phyloP scores from a whole-genome alignment of 2,888 invertebrate species.

The Trachelus tabidus region DNA sequence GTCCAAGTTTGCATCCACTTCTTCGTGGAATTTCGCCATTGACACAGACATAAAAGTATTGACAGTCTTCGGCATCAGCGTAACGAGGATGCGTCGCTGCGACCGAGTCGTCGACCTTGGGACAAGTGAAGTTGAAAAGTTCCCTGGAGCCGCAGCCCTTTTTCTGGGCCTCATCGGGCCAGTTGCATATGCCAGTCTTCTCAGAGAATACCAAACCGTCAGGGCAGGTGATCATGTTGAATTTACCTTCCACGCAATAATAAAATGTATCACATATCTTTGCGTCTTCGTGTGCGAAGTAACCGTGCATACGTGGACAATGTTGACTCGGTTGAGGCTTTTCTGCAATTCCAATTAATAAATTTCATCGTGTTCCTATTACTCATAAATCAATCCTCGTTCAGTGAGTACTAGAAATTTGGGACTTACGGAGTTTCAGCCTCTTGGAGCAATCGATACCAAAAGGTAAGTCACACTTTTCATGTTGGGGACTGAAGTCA shows the following conservation, averaged over 20 bases:
- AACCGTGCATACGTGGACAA: constrained; percentile 87
- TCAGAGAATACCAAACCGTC: constrained; percentile 88
- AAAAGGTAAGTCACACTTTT: constrained; percentile 89
- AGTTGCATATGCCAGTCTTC: constrained; percentile 89
- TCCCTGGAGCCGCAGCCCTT: constrained; percentile 87
- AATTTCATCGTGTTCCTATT: neutral
- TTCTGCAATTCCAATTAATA: constrained; percentile 68
- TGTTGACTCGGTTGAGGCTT: constrained; percentile 77
- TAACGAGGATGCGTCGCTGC: constrained; percentile 86
- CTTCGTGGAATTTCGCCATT: constrained; percentile 87
- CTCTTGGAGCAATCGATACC: constrained; percentile 86
- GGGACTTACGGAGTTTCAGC: constrained; percentile 81
- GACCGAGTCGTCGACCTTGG: constrained; percentile 78
- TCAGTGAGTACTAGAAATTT: neutral
- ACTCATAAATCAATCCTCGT: neutral
- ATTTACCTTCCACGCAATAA: constrained; percentile 89
- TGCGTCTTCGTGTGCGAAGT: constrained; percentile 85
- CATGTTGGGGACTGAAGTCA: constrained; percentile 82
- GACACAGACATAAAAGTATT: constrained; percentile 92
- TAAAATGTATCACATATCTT: constrained; percentile 88
- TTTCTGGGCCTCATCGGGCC: constrained; percentile 93
- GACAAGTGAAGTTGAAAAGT: constrained; percentile 86
- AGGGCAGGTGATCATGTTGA: constrained; percentile 91
- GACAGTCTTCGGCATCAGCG: constrained; percentile 89
- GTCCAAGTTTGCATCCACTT: constrained; percentile 89